These are phyloP conservation scores for Takifugu flavidus DNA, from an alignment of 2,113 vertebrate genomes.

Conservation along the genomic window DNA sequence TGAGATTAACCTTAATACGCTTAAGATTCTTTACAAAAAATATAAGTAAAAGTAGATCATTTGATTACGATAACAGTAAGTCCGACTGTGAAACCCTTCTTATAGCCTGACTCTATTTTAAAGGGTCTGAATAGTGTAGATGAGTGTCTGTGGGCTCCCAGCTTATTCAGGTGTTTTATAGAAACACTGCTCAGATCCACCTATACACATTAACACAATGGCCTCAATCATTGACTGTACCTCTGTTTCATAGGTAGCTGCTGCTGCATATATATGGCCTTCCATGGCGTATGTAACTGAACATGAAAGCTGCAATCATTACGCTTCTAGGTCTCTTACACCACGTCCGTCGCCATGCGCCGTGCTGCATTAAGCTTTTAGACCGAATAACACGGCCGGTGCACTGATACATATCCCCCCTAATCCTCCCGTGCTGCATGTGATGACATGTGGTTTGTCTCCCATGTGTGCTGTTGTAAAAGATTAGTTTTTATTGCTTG, in stretches of 20 bases:
- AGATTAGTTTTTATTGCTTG: conserved; percentile 24
- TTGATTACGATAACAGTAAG: conserved; percentile 3
- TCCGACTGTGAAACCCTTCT: background rate
- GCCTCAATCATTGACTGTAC: conserved; percentile 58
- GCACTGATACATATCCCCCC: conserved; percentile 26
- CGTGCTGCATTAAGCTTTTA: conserved; percentile 8
- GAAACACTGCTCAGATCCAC: conserved; percentile 55
- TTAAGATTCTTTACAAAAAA: no score
- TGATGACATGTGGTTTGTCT: conserved; percentile 13
- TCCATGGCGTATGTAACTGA: conserved; percentile 13
- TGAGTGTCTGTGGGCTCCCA: conserved; percentile 37
- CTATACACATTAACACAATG: conserved; percentile 60
- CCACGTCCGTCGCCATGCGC: background rate
- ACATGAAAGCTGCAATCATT: conserved; percentile 4
- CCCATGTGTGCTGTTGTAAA: conserved; percentile 12
- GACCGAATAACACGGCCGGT: conserved; percentile 13
- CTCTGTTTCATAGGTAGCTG: conserved; percentile 38
- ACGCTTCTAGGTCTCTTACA: conserved; percentile 16
- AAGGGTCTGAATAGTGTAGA: background rate
- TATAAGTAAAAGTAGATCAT: no score
- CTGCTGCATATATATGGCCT: conserved; percentile 11
- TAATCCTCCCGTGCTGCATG: conserved; percentile 35
- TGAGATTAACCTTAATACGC: no score
- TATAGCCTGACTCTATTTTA: conserved; percentile 4
- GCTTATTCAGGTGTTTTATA: conserved; percentile 57